phyloP scores from a whole-genome alignment of 2,113 vertebrate genomes.

The Synchiropus splendidus region DNA sequence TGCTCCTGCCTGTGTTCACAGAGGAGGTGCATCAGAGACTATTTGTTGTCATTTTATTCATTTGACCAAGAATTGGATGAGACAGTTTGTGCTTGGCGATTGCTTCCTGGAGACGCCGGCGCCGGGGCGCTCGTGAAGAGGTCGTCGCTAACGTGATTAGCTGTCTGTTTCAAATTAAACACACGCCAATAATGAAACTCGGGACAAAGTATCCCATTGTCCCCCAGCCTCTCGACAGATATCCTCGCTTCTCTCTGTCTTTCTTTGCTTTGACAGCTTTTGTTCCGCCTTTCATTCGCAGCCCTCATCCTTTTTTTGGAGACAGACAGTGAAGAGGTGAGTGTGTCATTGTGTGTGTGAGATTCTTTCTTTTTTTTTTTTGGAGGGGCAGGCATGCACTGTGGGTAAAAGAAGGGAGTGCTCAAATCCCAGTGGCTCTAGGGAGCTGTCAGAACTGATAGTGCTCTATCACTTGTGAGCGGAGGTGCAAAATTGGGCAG shows the following conservation, averaged over 20 bases:
- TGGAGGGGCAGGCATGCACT: constrained; percentile 12
- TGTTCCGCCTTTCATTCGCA: constrained; percentile 57
- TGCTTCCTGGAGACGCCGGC: constrained; percentile 46
- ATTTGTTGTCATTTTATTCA: constrained; percentile 43
- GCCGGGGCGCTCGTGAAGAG: constrained; percentile 38
- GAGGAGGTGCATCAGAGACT: constrained; percentile 22
- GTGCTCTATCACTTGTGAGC: constrained; percentile 66
- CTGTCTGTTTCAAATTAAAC: constrained; percentile 60
- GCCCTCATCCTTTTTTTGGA: constrained; percentile 42
- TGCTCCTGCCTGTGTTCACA: constrained; percentile 9
- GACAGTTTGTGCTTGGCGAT: constrained; percentile 40
- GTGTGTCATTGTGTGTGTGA: constrained; percentile 14
- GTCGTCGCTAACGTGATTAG: constrained; percentile 62
- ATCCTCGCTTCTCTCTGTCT: constrained; percentile 36
- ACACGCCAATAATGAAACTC: constrained; percentile 49
- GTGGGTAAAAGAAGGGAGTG: constrained; percentile 43
- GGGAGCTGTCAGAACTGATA: constrained; percentile 72
- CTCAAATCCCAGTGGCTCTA: constrained; percentile 62
- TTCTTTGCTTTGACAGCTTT: constrained; percentile 55
- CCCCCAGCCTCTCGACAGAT: constrained; percentile 42
- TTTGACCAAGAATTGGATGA: constrained; percentile 42
- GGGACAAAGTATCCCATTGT: constrained; percentile 55
- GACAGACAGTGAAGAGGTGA: constrained; percentile 36
- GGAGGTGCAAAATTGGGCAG: constrained; percentile 66
- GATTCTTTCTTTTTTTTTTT: constrained; percentile 4